These are phyloP conservation scores for Microlaimidae sp. DNA, from an alignment of 2,888 invertebrate genomes.

Conservation along the genomic window DNA sequence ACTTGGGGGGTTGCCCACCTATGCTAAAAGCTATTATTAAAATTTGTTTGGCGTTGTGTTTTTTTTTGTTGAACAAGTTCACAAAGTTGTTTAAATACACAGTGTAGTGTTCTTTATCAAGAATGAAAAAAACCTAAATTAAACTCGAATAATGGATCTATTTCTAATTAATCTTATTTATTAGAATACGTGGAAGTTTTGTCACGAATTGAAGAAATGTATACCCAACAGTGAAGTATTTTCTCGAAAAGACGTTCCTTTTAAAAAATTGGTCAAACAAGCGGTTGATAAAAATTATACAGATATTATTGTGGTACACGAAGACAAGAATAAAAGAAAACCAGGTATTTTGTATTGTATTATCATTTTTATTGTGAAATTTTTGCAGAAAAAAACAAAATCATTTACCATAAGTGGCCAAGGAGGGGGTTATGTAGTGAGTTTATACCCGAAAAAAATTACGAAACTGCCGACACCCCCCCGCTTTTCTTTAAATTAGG, in stretches of 20 bases:
- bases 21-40: background rate
- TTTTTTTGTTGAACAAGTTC: no score
- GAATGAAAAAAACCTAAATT: no score
- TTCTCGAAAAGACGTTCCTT: constrained; percentile 67
- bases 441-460: no score
- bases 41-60: background rate
- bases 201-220: constrained; percentile 67
- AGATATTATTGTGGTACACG: constrained; percentile 79
- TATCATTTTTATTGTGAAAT: background rate
- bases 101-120: no score
- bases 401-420: no score
- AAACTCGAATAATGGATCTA: no score
- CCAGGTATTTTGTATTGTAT: constrained; percentile 50
- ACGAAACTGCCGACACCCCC: no score
- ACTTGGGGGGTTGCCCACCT: no score
- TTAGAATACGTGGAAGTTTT: constrained; percentile 51
- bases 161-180: constrained; percentile 12
- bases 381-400: no score
- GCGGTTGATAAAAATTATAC: constrained; percentile 59
- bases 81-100: no score
- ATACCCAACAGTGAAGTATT: constrained; percentile 78
- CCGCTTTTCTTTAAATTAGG: no score
- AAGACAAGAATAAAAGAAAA: constrained; percentile 71
- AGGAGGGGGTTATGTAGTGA: background rate
- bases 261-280: constrained; percentile 78